These are phyloP conservation scores for Thera britannica DNA, from an alignment of 2,888 invertebrate genomes.

Conservation along the genomic window DNA sequence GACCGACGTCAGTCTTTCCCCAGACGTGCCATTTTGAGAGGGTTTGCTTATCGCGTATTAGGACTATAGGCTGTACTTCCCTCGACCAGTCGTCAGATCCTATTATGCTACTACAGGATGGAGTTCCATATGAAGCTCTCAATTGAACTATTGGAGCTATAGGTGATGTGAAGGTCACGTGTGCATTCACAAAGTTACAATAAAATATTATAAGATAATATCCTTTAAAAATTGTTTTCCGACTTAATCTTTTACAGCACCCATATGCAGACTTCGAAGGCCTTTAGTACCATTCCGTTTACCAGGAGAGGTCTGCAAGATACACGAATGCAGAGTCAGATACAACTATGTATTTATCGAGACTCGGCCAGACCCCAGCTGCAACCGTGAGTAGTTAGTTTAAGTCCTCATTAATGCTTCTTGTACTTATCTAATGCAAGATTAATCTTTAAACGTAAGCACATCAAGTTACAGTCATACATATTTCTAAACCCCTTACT, in stretches of 20 bases:
- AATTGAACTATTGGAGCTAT: no score
- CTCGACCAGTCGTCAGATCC: no score
- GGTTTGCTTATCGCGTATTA: no score
- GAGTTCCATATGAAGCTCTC: no score
- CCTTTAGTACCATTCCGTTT: conserved; percentile 61
- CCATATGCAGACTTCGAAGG: conserved; percentile 57
- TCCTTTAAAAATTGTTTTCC: no score
- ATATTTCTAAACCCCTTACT: not conserved
- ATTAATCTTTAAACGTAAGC: not conserved
- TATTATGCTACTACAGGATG: no score
- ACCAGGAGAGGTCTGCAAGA: conserved; percentile 55
- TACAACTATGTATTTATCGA: conserved; percentile 73
- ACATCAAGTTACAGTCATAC: not conserved
- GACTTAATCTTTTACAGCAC: conserved; percentile 49
- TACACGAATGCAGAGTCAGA: conserved; percentile 64
- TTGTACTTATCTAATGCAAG: not conserved
- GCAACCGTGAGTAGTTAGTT: conserved; percentile 15
- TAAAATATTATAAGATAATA: no score
- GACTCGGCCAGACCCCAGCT: conserved; percentile 31
- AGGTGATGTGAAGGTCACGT: no score
- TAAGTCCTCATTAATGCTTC: not conserved
- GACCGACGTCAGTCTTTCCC: no score
- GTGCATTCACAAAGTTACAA: no score
- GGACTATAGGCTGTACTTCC: no score
- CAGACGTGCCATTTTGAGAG: no score